These are phyloP conservation scores for Archips crataeganus DNA, from an alignment of 2,888 invertebrate genomes.

Conservation along the genomic window DNA sequence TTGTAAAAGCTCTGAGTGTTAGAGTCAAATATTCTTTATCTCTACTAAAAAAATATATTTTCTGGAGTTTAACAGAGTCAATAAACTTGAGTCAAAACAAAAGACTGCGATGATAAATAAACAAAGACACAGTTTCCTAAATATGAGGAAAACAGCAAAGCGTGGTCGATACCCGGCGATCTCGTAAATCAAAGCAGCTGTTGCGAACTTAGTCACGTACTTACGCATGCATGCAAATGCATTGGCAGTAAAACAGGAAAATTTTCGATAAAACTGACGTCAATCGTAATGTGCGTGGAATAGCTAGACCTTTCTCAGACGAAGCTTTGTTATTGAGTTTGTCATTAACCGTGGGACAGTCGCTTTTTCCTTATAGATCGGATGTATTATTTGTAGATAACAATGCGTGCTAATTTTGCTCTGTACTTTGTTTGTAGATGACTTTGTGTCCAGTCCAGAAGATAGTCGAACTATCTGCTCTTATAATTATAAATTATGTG, in stretches of 20 bases:
- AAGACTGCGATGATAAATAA: conserved; percentile 9
- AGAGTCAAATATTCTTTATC: no score
- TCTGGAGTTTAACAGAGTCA: not conserved
- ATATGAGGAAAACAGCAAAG: conserved; percentile 32
- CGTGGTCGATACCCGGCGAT: conserved; percentile 16
- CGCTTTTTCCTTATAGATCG: conserved; percentile 35
- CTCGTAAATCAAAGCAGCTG: conserved; percentile 25
- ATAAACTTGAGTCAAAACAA: conserved; percentile 24
- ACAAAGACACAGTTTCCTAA: conserved; percentile 25
- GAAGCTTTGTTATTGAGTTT: not conserved
- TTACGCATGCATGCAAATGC: conserved; percentile 20
- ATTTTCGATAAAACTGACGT: conserved; percentile 30
- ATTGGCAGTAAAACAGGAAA: conserved; percentile 39
- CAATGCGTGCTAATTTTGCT: conserved; percentile 11
- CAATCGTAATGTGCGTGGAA: conserved; percentile 23
- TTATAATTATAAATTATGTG: no score
- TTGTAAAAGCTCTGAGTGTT: no score
- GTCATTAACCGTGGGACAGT: conserved; percentile 38
- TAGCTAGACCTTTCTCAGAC: conserved; percentile 37
- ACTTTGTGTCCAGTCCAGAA: not conserved
- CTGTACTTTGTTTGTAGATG: not conserved
- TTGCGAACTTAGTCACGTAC: conserved; percentile 32
- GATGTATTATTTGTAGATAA: conserved; percentile 34
- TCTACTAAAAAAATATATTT: no score
- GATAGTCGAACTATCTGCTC: not conserved